Conservation (phyloP, 2,888 invertebrate genomes). For the Tuberolachnus salignus region DNA sequence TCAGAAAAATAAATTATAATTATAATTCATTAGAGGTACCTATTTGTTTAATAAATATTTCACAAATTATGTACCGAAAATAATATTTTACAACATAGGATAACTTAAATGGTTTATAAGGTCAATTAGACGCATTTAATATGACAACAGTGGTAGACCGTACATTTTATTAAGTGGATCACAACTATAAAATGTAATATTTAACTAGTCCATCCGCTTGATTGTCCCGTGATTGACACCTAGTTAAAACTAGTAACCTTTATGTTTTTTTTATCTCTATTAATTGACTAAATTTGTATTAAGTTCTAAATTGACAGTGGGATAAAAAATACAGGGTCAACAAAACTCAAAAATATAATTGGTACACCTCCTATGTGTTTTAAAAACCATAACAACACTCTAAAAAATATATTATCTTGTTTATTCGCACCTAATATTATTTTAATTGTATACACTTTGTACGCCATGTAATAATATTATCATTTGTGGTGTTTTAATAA, state of each 20-base stretch:
- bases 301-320: neutral
- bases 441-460: conserved; percentile 16
- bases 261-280: neutral
- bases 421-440: conserved; percentile 23
- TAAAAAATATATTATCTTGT: conserved; percentile 27
- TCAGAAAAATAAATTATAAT: conserved; percentile 10
- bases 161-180: conserved; percentile 35
- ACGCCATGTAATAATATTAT: neutral
- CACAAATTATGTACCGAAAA: neutral
- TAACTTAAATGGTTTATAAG: neutral
- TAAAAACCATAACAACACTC: neutral
- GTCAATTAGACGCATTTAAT: conserved; percentile 23
- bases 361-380: neutral
- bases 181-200: conserved; percentile 29
- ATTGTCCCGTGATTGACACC: conserved; percentile 2
- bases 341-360: neutral
- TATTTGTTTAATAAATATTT: neutral
- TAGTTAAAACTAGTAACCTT: conserved; percentile 16
- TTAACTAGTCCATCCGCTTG: conserved; percentile 39
- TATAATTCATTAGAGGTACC: neutral
- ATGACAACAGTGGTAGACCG: neutral
- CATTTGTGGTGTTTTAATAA: conserved; percentile 10
- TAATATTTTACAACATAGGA: neutral
- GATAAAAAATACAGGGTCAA: neutral
- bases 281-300: neutral